Base-by-base conservation (phyloP, 2,113 vertebrate genomes). In the Drymodes brunneopygia region DNA sequence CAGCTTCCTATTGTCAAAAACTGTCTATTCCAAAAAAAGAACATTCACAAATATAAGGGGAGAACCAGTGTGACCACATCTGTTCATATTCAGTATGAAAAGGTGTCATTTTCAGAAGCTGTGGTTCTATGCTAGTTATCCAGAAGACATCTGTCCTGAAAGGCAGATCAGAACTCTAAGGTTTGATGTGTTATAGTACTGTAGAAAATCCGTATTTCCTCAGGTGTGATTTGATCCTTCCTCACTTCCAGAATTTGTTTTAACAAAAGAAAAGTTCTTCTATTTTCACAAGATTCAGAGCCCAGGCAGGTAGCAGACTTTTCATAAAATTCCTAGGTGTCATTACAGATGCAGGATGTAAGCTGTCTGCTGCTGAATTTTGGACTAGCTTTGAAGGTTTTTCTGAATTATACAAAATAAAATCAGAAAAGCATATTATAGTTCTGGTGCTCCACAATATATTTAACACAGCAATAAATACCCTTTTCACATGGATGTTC, bases 331-430 rank as follows among this genome's bases (percentile, higher is more conserved):
- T 86, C 6, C 1, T 69, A 48, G 84, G 21, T 80, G 40, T 57
- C 51, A 27, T 84, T 88, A 91, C n/a, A 81, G 21, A 25, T 60
- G 21, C 31, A 90, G 45, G n/a, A 24, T 42, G 54, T 74, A 89
- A 96, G 85, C 73, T 94, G 75, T 58, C 22, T 79, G 25, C 71
- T 89, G 58, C 9, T 95, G 73, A 64, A 92, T 92, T 96, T 91
- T 90, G n/a, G 64, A 47, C 42, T 94, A 15, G 14, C 83, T 86
- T 91, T 45, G 61, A 91, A 91, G 73, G 40, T 38, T 78, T 90
- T 86, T 86, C 47, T 62, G 66, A 88, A 51, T 58, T 38, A 28
- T 44, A 78, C 6, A 93, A 94, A 91, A 81, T 85, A 96, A 94
- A 47, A 73, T 75, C 35, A 83, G n/a, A 74, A 65, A 81, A 36